Evolutionary conservation across 2,113 vertebrate genomes (phyloP).

Genomic region (Mystacornis crossleyi): DNA sequence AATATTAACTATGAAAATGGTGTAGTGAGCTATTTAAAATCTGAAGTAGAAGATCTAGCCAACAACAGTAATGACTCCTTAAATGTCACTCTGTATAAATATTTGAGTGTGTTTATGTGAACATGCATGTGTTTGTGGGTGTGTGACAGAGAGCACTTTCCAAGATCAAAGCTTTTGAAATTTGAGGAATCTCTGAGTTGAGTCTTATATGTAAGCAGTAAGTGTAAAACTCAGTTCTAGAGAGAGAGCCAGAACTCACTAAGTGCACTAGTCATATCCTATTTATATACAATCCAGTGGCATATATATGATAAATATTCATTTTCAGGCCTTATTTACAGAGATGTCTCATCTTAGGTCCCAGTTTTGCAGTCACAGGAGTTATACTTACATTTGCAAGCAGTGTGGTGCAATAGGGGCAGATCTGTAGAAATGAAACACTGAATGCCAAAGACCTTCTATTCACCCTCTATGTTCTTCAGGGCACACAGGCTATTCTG

Average conservation of each 20-base stretch:
- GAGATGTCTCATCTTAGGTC: not conserved
- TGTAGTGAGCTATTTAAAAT: not conserved
- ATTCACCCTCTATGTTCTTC: not conserved
- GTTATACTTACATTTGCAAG: not conserved
- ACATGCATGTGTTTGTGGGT: not conserved
- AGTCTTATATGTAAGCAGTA: not conserved
- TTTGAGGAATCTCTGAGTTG: not conserved
- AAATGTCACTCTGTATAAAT: not conserved
- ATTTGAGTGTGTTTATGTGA: slow-evolving; percentile 20
- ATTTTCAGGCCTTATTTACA: not conserved
- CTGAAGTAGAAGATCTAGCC: not conserved
- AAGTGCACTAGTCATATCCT: not conserved
- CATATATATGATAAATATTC: not conserved
- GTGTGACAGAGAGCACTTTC: not conserved
- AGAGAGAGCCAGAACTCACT: not conserved
- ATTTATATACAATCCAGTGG: not conserved
- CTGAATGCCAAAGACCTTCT: not conserved
- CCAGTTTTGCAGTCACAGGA: not conserved
- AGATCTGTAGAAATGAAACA: not conserved
- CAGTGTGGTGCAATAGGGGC: not conserved
- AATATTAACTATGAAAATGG: not conserved
- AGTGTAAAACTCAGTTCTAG: not conserved
- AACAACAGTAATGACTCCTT: not conserved
- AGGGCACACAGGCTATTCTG: not conserved
- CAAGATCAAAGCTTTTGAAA: not conserved